A percentile compares a stretch with the other conserved stretches of the same genome.
These are phyloP conservation scores for Pristis pectinata DNA, from an alignment of 2,797 vertebrate species.

Conservation along the genomic window DNA sequence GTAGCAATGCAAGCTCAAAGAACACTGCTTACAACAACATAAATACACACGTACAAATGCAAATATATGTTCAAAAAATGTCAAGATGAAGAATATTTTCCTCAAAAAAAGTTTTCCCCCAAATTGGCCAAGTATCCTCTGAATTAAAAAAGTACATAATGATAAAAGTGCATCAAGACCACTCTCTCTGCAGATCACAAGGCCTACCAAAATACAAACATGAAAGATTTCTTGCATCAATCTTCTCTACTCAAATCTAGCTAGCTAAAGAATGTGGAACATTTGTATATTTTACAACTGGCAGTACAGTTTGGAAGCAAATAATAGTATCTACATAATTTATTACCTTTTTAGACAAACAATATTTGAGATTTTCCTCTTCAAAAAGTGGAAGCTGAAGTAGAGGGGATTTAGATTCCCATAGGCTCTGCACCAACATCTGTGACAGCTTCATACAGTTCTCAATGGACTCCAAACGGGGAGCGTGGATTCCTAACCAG, in stretches of 20 bases:
- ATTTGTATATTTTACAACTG: neutral
- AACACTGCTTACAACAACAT: neutral
- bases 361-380: constrained; percentile 87
- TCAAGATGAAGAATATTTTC: neutral
- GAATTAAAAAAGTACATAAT: neutral
- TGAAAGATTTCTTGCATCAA: neutral
- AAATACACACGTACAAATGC: neutral
- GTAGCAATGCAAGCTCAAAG: neutral
- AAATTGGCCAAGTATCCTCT: neutral
- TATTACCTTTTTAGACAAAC: constrained; percentile 90
- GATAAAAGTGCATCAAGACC: neutral
- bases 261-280: no score
- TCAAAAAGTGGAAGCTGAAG: constrained; percentile 94
- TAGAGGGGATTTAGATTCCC: constrained; percentile 90
- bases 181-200: neutral
- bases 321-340: neutral
- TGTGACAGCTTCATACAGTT: constrained; percentile 98
- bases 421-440: constrained; percentile 93
- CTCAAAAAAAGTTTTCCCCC: neutral
- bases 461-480: constrained; percentile 87
- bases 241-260: neutral
- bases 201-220: neutral
- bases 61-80: neutral
- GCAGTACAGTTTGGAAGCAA: neutral
- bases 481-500: constrained; percentile 75